Evolutionary conservation across 1,140 invertebrate species (phyloP).

Genomic region (Micrasema minimum): DNA sequence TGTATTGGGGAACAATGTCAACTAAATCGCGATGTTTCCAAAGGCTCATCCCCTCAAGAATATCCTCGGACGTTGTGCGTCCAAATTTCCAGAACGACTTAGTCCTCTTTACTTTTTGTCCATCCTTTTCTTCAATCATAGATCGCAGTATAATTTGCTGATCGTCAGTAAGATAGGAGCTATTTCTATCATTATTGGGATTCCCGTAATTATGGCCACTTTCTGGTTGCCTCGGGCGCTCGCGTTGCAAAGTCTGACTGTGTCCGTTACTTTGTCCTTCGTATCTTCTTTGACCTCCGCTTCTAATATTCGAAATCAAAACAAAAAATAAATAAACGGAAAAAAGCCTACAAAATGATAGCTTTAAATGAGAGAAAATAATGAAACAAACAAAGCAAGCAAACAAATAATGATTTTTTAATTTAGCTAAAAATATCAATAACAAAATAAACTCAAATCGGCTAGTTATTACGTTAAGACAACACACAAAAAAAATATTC

Average conservation of each 20-base stretch:
- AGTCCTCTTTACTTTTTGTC: conserved; percentile 77
- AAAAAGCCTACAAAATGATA: no score
- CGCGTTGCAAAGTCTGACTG: conserved; percentile 50
- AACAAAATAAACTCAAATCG: no score
- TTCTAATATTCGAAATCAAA: conserved; percentile 48
- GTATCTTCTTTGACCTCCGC: conserved; percentile 44
- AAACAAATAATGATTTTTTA: not conserved
- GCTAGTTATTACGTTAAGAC: no score
- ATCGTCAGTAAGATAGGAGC: conserved; percentile 68
- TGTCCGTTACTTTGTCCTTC: conserved; percentile 45
- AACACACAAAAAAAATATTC: not conserved
- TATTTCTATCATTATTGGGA: conserved; percentile 48
- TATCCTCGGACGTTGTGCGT: conserved; percentile 74
- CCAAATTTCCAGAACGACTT: conserved; percentile 89
- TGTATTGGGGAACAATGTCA: conserved; percentile 70
- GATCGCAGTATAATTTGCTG: conserved; percentile 65
- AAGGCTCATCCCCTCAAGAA: conserved; percentile 84
- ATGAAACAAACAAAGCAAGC: not conserved
- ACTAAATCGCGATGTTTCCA: conserved; percentile 88
- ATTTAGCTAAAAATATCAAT: not conserved
- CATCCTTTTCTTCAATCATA: conserved; percentile 65
- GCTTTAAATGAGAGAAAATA: no score
- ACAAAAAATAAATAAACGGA: conserved; percentile 49
- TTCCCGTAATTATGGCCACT: conserved; percentile 41
- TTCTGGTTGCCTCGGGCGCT: conserved; percentile 42